These are phyloP conservation scores for Intellagama lesueurii DNA, from an alignment of 2,797 vertebrate species.

Conservation along the genomic window DNA sequence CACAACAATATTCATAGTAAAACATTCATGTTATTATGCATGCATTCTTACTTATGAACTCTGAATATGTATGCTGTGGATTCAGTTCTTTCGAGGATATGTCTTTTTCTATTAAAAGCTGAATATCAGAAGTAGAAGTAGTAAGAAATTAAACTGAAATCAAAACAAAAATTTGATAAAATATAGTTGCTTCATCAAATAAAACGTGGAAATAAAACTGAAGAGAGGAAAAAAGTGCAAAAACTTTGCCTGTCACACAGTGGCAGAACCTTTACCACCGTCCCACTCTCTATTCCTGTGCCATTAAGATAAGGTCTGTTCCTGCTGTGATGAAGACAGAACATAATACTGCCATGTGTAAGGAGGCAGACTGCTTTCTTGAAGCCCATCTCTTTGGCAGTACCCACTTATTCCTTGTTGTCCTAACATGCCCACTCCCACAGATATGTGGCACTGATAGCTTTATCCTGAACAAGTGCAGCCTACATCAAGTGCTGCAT, in stretches of 20 bases:
- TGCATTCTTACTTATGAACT: not conserved
- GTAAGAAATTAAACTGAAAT: too few relatives aligned
- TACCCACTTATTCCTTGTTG: not conserved
- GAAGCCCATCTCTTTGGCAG: not conserved
- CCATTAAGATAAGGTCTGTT: not conserved
- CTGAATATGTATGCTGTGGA: not conserved
- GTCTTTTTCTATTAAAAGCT: not conserved
- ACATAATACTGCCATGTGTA: not conserved
- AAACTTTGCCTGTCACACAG: not conserved
- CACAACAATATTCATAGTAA: not conserved
- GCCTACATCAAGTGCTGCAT: not conserved
- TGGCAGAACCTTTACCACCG: too few relatives aligned
- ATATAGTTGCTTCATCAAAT: not conserved
- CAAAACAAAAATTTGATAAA: not conserved
- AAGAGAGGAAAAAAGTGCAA: not conserved
- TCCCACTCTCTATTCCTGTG: not conserved
- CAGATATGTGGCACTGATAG: not conserved
- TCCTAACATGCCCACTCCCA: not conserved
- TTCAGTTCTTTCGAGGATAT: not conserved
- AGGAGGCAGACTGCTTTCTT: not conserved
- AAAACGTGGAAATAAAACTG: not conserved
- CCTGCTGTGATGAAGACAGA: not conserved
- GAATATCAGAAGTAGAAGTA: too few relatives aligned
- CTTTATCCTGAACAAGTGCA: not conserved
- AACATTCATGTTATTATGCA: not conserved